phyloP scores from a whole-genome alignment of 2,113 vertebrate species.

The Mungos mungo region DNA sequence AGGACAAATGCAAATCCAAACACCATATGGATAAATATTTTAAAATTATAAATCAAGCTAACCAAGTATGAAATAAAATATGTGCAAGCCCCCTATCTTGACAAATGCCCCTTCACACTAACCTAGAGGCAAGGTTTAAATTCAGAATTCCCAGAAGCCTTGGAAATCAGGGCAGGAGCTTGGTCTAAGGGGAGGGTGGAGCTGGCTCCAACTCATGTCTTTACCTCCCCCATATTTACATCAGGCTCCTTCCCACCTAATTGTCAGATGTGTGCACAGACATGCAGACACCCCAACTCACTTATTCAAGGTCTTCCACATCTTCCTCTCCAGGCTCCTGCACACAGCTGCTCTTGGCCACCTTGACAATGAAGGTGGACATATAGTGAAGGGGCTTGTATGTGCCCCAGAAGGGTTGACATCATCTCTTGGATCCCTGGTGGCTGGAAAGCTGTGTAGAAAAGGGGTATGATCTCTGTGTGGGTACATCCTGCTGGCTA shows the following conservation, averaged over 20 bases:
- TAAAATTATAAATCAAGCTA: constrained; percentile 36
- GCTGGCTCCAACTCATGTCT: background rate
- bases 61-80: constrained; percentile 45
- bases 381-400: accelerated
- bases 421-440: background rate
- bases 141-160: background rate
- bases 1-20: background rate
- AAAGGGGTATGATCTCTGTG: background rate
- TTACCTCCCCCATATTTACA: background rate
- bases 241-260: accelerated
- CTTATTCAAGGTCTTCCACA: background rate
- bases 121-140: background rate
- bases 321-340: background rate
- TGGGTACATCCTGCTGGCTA: background rate
- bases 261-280: background rate
- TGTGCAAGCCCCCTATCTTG: background rate
- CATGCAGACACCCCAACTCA: accelerated
- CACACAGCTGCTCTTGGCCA: background rate
- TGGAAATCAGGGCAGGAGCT: background rate
- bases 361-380: background rate
- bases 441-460: background rate
- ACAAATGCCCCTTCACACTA: background rate
- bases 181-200: accelerated
- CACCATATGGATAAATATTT: background rate
- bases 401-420: background rate